Conservation (phyloP, 2,797 vertebrate species). For the Sebastiscus albofasciatus region DNA sequence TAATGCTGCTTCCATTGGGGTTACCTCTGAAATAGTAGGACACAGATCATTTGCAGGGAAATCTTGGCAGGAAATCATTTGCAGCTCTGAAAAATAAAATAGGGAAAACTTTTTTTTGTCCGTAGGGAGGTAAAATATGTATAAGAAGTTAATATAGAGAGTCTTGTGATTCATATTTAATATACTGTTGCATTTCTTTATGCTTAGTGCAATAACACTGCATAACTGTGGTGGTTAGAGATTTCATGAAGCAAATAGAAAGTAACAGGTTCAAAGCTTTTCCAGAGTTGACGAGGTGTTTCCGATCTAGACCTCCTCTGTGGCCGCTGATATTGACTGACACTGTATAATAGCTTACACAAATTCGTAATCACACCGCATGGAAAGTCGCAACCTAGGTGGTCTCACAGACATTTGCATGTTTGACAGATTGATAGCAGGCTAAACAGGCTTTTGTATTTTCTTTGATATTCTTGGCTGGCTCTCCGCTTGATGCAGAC, state of each 20-base stretch:
- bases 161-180: background rate
- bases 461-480: slow-evolving; percentile 32
- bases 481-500: slow-evolving; percentile 35
- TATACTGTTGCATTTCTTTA: background rate
- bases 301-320: background rate
- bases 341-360: background rate
- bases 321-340: slow-evolving; percentile 12
- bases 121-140: background rate
- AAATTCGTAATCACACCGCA: slow-evolving; percentile 18
- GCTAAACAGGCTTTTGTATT: slow-evolving; percentile 18
- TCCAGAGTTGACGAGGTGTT: background rate
- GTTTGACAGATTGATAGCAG: slow-evolving; percentile 25
- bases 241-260: background rate
- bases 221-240: background rate
- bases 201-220: background rate
- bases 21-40: slow-evolving; percentile 24
- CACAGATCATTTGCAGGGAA: slow-evolving; percentile 13
- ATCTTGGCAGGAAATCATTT: slow-evolving; percentile 21
- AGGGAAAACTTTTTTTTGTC: background rate
- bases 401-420: slow-evolving; percentile 16
- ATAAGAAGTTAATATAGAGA: slow-evolving; percentile 3
- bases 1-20: slow-evolving; percentile 12
- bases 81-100: slow-evolving; percentile 14
- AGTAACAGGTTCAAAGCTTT: slow-evolving; percentile 10
- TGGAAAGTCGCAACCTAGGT: slow-evolving; percentile 1